Conservation (phyloP, 2,113 vertebrate species). For the Azemiops feae region DNA sequence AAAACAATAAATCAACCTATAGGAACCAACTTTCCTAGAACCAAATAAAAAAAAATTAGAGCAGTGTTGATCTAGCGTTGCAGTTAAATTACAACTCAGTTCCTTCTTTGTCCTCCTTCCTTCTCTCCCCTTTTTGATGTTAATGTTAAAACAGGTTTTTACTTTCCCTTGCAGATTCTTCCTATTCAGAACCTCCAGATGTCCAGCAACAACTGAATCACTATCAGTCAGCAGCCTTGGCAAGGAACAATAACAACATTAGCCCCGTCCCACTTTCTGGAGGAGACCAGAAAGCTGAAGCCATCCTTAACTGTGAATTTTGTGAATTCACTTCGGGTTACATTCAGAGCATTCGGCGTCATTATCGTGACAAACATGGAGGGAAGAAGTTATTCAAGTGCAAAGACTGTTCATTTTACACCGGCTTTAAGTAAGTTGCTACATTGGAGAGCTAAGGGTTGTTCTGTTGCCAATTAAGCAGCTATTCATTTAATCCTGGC, state of each 20-base stretch:
- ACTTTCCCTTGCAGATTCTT: constrained; percentile 74
- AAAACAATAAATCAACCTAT: not conserved
- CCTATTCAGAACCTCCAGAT: constrained; percentile 88
- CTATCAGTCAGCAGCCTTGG: constrained; percentile 87
- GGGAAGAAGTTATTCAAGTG: constrained; percentile 99
- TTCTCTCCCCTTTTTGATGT: not conserved
- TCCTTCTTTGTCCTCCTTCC: not conserved
- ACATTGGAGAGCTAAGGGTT: not conserved
- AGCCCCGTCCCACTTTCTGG: constrained; percentile 74
- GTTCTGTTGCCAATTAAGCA: not conserved
- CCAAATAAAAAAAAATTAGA: not conserved
- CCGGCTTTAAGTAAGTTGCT: constrained; percentile 93
- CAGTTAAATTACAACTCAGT: not conserved
- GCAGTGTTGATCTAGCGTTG: not conserved
- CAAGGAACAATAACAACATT: constrained; percentile 81
- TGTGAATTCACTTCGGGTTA: constrained; percentile 98
- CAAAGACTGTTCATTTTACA: constrained; percentile 98
- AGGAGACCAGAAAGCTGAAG: constrained; percentile 73
- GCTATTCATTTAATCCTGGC: not conserved
- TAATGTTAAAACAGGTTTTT: not conserved
- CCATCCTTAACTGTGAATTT: constrained; percentile 93
- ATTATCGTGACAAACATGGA: constrained; percentile 96
- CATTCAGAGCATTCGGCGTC: constrained; percentile 96
- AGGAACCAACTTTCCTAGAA: not conserved
- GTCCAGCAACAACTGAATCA: constrained; percentile 94